Evolutionary conservation across 1,140 invertebrate species (phyloP), one percentile per base, ranked within the genome.

Genomic region (Holotrichia oblita): DNA sequence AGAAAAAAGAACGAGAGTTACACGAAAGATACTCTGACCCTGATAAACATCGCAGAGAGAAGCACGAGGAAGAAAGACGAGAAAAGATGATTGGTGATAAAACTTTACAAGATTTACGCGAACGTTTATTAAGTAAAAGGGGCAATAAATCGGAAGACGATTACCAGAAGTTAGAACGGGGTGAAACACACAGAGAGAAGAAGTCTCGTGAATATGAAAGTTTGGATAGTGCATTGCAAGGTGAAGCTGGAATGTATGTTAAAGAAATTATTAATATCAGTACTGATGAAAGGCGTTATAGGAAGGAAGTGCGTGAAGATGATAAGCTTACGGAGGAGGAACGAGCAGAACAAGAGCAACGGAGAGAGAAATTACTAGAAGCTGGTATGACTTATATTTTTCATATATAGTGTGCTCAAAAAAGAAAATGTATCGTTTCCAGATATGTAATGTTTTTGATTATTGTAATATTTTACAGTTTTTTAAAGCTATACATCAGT

Each of bases 41-140:
- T 75, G 84, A 86, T 24, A 85, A 89, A 83, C 84, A 86, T 79
- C 87, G 86, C 87, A 85, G 90, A 85, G 83, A 89, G 87, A 85
- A 91, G 88, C 88, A 92, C 89, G 86, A 90, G 87, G 87, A 84
- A 81, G 89, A n/a, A n/a, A n/a, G n/a, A n/a, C n/a, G n/a, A n/a
- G n/a, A n/a, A n/a, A n/a, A n/a, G n/a, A n/a, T n/a, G 87, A 64
- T 74, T 6, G 89, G 88, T 79, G 89, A 90, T 84, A 89, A 89
- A 81, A 91, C 91, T 78, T 88, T 94, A 76, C 92, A 94, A 85
- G 93, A 95, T 88, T 88, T 95, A 82, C 89, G 94, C 81, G 93
- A 93, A 83, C 89, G 93, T 44, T 88, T 92, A 82, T 82, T 92
- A 3, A 92, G 89, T 82, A 92, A 93, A 87, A 87, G 91, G 41